Base-by-base conservation (phyloP, 1,140 invertebrate species). In the Calliphora vicina region DNA sequence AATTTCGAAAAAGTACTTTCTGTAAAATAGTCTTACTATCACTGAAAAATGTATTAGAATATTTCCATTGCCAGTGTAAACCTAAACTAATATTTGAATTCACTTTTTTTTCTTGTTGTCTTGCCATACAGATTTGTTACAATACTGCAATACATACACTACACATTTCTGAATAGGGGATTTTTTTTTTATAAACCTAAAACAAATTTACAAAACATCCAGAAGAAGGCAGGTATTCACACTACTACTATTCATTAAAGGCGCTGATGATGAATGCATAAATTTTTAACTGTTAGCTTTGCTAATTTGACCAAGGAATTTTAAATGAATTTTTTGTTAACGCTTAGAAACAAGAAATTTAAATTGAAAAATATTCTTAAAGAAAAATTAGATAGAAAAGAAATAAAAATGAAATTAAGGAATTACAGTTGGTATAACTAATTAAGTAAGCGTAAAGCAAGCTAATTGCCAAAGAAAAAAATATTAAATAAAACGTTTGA, bases 391-490 rank as follows among this genome's bases (percentile, higher is more conserved):
- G n/a, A n/a, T n/a, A 25, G 10, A 78, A 78, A 78, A 76, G 0
- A n/a, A n/a, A 1, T 10, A 17, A 1, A 78, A 78, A 43, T 20
- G 17, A 78, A n/a, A 43, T 29, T 27, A 76, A 76, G 29, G 29
- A 73, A 73, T 15, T 76, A 20, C 35, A 43, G 35, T 45, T 20
- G 35, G 35, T 43, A 45, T 78, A 25, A 25, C 74, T 78, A 78
- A 78, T 78, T 78, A 78, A 78, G 74, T 78, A 42, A 74, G 72
- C 72, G 72, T 74, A 78, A 78, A 78, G 20, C 29, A 43, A n/a
- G 35, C 74, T 78, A 78, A 78, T 78, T 78, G 74, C 17, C 74
- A 2, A 23, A 23, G 26, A 29, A 76, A 35, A 35, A 17, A 76
- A n/a, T n/a, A n/a, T n/a, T n/a, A n/a, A n/a, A n/a, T n/a, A n/a